Evolutionary conservation across 2,888 invertebrate species (phyloP).

Genomic region (Terebella lapidaria): DNA sequence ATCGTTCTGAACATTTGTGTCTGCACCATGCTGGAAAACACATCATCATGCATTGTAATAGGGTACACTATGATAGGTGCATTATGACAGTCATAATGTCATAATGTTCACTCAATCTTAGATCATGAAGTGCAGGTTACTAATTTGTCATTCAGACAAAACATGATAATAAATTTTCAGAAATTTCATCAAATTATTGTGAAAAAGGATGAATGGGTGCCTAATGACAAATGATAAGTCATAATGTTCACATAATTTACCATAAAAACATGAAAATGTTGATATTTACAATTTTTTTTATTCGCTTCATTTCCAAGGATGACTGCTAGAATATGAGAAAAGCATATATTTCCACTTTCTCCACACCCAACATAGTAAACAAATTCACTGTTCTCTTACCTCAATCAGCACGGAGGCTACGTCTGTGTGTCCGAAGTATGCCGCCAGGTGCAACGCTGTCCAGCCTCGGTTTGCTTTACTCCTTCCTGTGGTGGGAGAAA

Average conservation of each 20-base stretch:
- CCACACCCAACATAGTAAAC: too few relatives aligned
- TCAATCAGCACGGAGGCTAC: constrained; percentile 60
- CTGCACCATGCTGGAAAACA: constrained; percentile 56
- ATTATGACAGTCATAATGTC: too few relatives aligned
- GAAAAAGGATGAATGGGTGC: too few relatives aligned
- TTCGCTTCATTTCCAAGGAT: too few relatives aligned
- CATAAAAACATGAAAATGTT: neutral
- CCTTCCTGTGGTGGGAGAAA: too few relatives aligned
- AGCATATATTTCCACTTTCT: too few relatives aligned
- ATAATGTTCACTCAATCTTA: too few relatives aligned
- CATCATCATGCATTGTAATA: neutral
- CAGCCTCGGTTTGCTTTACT: constrained; percentile 61
- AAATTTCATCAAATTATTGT: neutral
- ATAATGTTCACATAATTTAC: neutral
- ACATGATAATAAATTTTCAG: neutral
- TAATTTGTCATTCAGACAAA: neutral
- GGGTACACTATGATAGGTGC: neutral
- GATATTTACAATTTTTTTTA: neutral
- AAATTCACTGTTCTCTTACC: too few relatives aligned
- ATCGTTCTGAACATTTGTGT: constrained; percentile 63
- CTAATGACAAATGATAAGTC: too few relatives aligned
- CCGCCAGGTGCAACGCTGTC: constrained; percentile 66
- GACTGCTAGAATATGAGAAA: too few relatives aligned
- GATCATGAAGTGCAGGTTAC: too few relatives aligned
- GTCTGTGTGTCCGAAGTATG: constrained; percentile 65